Percentiles rank a stretch among this genome's conserved stretches.
Evolutionary conservation across 2,113 vertebrate genomes (phyloP).

Genomic region (Hepsetus odoe): DNA sequence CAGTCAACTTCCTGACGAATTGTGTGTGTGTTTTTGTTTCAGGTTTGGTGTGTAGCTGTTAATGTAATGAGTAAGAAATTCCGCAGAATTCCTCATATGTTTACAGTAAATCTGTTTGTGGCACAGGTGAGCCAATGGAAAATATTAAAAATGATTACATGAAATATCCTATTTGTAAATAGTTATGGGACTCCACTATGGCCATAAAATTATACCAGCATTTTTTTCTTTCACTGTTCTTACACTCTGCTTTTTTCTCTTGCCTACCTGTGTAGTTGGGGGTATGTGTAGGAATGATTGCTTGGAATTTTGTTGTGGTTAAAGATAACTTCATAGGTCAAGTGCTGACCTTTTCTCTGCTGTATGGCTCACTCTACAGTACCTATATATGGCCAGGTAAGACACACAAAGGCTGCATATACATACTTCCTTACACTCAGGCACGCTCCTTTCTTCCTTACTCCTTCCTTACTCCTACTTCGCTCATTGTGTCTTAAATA

Average conservation of each 20-base stretch:
- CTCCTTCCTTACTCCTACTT: no score
- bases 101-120: conserved; percentile 87
- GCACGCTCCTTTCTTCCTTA: not conserved
- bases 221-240: not conserved
- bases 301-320: conserved; percentile 87
- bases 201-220: no score
- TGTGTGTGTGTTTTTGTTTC: conserved; percentile 54
- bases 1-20: not conserved
- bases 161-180: no score
- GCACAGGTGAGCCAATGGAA: conserved; percentile 83
- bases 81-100: conserved; percentile 87
- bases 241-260: conserved; percentile 32
- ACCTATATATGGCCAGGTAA: conserved; percentile 95
- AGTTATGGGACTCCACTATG: no score
- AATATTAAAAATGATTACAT: no score
- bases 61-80: conserved; percentile 91
- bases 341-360: conserved; percentile 86
- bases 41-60: conserved; percentile 91
- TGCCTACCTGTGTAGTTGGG: conserved; percentile 75
- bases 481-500: no score
- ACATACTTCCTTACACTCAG: not conserved
- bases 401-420: not conserved
- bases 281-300: conserved; percentile 89
- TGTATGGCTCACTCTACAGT: conserved; percentile 90
- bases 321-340: conserved; percentile 80